These are phyloP conservation scores for Paramuricea clavata DNA, from an alignment of 92 coral and sea anemone species.

Conservation along the genomic window DNA sequence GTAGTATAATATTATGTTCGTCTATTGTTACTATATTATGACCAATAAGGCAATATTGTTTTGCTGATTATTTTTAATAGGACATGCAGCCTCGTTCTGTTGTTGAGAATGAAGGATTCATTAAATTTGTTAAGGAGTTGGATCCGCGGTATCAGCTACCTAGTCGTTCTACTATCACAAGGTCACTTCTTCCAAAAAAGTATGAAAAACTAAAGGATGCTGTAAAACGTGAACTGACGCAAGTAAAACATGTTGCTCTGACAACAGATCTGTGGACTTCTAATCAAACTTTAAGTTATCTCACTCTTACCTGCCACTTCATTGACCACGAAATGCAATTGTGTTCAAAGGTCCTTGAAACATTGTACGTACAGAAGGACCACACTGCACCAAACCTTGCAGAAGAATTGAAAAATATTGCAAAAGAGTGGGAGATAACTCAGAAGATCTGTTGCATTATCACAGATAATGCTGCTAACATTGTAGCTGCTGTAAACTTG, in stretches of 20 bases:
- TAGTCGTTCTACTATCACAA: slow-evolving; percentile 24
- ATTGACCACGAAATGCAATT: slow-evolving; percentile 27
- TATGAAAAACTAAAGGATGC: slow-evolving; percentile 1
- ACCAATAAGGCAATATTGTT: no score
- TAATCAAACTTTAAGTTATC: slow-evolving; percentile 6
- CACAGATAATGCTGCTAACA: slow-evolving; percentile 45
- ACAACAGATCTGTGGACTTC: slow-evolving; percentile 46
- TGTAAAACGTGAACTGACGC: slow-evolving; percentile 9
- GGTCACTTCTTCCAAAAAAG: slow-evolving; percentile 33
- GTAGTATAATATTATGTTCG: neutral
- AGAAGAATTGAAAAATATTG: slow-evolving; percentile 18
- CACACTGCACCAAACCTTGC: slow-evolving; percentile 44
- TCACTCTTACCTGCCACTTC: slow-evolving; percentile 48
- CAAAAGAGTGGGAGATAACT: slow-evolving; percentile 40
- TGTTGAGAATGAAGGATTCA: slow-evolving; percentile 32
- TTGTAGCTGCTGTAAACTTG: slow-evolving; percentile 29
- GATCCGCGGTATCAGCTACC: slow-evolving; percentile 52
- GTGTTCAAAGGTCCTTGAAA: slow-evolving; percentile 45
- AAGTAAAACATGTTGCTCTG: slow-evolving; percentile 34
- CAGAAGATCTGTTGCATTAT: slow-evolving; percentile 38
- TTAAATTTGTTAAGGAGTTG: slow-evolving; percentile 35
- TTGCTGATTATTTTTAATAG: neutral
- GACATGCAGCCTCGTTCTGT: slow-evolving; percentile 22
- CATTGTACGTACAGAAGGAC: neutral
- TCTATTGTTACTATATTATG: neutral